Evolutionary conservation across 2,888 invertebrate species (phyloP), one percentile per base, ranked within the genome.

Genomic region (Dicyrtoma fusca): DNA sequence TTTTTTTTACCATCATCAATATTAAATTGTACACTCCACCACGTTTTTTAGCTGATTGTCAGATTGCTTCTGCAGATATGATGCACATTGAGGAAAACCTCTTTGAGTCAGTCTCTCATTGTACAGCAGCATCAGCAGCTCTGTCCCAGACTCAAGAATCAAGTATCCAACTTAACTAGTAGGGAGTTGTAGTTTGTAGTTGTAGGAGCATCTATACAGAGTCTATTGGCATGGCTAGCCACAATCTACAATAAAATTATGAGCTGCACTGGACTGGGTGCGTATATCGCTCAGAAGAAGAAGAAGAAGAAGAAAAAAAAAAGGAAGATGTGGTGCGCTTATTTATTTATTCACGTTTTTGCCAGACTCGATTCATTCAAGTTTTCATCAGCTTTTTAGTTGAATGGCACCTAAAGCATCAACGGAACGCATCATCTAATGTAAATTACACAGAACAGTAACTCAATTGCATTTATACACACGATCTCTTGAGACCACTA

Each of bases 331-430:
- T 26, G 34, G 34, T 59, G 34, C 34, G 21, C 62, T 44, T 62
- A 62, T 62, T 63, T 63, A 49, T 64, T 65, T 65, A 53, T 53
- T 51, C 65, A 65, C 53, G 65, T 65, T 65, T 65, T 65, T 53
- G 53, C 51, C 19, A 17, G 21, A n/a, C 63, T 63, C 47, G 13
- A 45, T 49, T 53, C 51, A 65, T 53, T 65, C 65, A 64, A 64
- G 45, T 49, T 63, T 65, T 65, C 34, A 65, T 47, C 17, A 53
- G 21, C 25, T 51, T 51, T 65, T 49, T 44, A 13, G 17, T 65
- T 65, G 65, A 65, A 65, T 65, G 65, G 34, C 26, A 51, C 34
- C 51, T 17, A 64, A 47, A 51, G 25, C 51, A n/a, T 21, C 23
- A 25, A 21, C 26, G 57, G 34, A 53, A 53, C 17, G 45, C 63